phyloP scores from a whole-genome alignment of 2,888 invertebrate species.

The Mycalesis mineus region DNA sequence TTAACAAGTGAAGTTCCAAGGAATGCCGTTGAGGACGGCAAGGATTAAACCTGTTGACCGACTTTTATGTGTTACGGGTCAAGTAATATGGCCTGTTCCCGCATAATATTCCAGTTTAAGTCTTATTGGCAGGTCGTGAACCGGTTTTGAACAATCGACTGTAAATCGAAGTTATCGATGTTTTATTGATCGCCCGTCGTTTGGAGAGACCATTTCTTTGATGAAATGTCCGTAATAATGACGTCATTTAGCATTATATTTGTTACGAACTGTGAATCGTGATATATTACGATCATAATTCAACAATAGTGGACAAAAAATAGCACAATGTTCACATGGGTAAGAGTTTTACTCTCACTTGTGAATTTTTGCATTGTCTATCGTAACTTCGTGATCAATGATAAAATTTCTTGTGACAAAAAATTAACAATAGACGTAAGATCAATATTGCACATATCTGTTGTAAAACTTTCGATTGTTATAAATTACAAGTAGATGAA shows the following conservation, averaged over 20 bases:
- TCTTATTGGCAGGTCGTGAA: slow-evolving; percentile 42
- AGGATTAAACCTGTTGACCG: slow-evolving; percentile 65
- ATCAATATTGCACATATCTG: slow-evolving; percentile 1
- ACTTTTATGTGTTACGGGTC: slow-evolving; percentile 65
- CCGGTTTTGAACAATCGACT: slow-evolving; percentile 61
- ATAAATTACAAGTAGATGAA: background rate
- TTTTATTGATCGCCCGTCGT: slow-evolving; percentile 30
- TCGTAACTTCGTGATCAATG: background rate
- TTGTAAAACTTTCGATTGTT: background rate
- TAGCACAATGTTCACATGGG: background rate
- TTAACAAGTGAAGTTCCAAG: slow-evolving; percentile 38
- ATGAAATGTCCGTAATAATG: slow-evolving; percentile 13
- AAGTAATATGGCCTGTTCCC: slow-evolving; percentile 56
- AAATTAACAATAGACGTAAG: slow-evolving; percentile 5
- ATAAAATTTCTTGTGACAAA: background rate
- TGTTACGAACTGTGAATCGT: slow-evolving; percentile 1
- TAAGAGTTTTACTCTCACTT: slow-evolving; percentile 11
- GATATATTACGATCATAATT: background rate
- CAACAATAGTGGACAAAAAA: slow-evolving; percentile 5
- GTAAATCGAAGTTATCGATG: slow-evolving; percentile 55
- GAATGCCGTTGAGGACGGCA: slow-evolving; percentile 46
- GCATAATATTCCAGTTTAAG: slow-evolving; percentile 61
- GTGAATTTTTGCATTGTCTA: slow-evolving; percentile 2
- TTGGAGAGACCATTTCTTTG: background rate
- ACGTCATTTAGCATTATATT: slow-evolving; percentile 8